phyloP scores from a whole-genome alignment of 2,113 vertebrate genomes.

The Tetrax tetrax region DNA sequence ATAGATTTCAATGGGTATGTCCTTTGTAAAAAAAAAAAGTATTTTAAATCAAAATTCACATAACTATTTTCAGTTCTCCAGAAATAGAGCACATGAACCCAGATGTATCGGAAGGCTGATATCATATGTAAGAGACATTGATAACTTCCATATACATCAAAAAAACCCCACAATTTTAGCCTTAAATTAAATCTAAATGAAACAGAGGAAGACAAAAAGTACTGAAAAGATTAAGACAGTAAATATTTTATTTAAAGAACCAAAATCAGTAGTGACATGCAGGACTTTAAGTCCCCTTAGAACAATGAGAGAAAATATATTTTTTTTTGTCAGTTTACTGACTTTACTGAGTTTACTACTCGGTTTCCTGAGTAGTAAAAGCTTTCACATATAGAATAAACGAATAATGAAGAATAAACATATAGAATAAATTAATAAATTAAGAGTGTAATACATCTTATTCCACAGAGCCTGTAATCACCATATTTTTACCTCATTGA shows the following conservation, averaged over 20 bases:
- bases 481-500: background rate
- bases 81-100: background rate
- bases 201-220: background rate
- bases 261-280: background rate
- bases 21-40: background rate
- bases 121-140: background rate
- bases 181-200: background rate
- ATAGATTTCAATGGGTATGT: background rate
- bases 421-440: background rate
- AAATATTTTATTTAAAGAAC: background rate
- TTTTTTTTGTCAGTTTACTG: background rate
- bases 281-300: background rate
- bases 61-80: background rate
- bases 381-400: background rate
- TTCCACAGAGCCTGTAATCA: background rate
- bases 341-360: background rate
- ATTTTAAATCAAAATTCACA: background rate
- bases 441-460: background rate
- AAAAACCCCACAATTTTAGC: fast-evolving
- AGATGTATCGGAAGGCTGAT: background rate
- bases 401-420: no score
- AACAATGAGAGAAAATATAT: background rate
- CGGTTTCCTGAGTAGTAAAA: background rate
- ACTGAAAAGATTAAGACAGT: background rate
- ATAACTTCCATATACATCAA: background rate